These are phyloP conservation scores for Physella acuta DNA, from an alignment of 1,140 invertebrate species.

Conservation along the genomic window DNA sequence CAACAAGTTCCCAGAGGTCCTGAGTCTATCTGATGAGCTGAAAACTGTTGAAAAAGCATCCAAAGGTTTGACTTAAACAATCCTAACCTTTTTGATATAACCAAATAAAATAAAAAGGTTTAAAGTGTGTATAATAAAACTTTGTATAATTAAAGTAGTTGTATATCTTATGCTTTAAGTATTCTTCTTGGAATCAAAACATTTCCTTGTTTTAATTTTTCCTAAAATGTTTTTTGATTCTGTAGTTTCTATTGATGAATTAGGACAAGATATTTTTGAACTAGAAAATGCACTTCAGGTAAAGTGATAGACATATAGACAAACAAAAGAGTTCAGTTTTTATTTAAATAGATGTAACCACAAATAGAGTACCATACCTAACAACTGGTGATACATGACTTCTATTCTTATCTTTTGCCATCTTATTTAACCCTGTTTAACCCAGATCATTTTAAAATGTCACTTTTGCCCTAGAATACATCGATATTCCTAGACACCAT, in stretches of 20 bases:
- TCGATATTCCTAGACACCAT: slow-evolving; percentile 47
- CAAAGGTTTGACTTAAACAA: slow-evolving; percentile 50
- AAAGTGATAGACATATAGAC: too few species aligned
- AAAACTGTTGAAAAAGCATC: slow-evolving; percentile 44
- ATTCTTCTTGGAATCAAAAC: too few species aligned
- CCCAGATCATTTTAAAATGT: slow-evolving; percentile 3
- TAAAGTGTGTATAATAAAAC: neutral
- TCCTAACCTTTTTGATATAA: too few species aligned
- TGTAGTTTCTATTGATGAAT: slow-evolving; percentile 47
- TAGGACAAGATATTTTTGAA: slow-evolving; percentile 52
- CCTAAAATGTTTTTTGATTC: slow-evolving; percentile 20
- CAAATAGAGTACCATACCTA: too few species aligned
- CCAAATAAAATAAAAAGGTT: neutral
- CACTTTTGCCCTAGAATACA: slow-evolving; percentile 43
- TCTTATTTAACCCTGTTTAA: too few species aligned
- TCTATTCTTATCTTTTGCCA: too few species aligned
- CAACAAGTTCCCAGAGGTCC: slow-evolving; percentile 50
- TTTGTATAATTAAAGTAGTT: too few species aligned
- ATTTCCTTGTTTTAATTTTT: too few species aligned
- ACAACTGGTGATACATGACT: too few species aligned
- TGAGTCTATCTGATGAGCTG: slow-evolving; percentile 48
- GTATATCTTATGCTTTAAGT: too few species aligned
- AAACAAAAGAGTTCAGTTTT: too few species aligned
- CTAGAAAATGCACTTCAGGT: slow-evolving; percentile 53
- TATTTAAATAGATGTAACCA: too few species aligned